phyloP scores from a whole-genome alignment of 2,888 invertebrate species.

The Pseudeuparius sepicola region DNA sequence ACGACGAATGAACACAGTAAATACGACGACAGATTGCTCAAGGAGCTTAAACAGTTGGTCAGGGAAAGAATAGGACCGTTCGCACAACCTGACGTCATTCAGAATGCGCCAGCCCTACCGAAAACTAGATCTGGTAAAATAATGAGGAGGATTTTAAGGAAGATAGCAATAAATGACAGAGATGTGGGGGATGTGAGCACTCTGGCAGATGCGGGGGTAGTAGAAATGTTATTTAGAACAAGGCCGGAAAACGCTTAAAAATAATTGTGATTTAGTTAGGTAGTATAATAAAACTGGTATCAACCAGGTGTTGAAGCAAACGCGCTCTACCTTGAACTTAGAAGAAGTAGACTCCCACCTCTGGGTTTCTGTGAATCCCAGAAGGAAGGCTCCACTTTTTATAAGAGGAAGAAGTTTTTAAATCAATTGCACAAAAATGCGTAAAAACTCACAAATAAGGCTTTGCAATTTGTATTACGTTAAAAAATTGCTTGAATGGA shows the following conservation, averaged over 20 bases:
- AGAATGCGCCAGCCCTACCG: constrained; percentile 87
- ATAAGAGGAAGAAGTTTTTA: too few species aligned
- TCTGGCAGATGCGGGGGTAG: constrained; percentile 83
- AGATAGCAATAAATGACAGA: constrained; percentile 81
- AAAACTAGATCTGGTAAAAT: constrained; percentile 98
- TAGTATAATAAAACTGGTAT: too few species aligned
- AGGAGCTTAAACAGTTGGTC: constrained; percentile 67
- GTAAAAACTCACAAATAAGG: too few species aligned
- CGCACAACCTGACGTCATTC: constrained; percentile 89
- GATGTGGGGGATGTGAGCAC: constrained; percentile 92
- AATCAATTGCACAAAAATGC: too few species aligned
- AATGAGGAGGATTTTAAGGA: constrained; percentile 89
- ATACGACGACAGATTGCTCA: constrained; percentile 60
- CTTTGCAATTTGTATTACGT: too few species aligned
- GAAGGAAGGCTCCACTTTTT: too few species aligned
- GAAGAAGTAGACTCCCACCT: too few species aligned
- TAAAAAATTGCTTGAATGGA: too few species aligned
- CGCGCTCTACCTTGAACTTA: too few species aligned
- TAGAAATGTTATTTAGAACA: constrained; percentile 67
- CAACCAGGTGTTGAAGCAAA: too few species aligned
- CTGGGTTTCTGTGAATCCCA: too few species aligned
- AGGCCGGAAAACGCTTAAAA: constrained; percentile 44
- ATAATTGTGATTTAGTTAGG: too few species aligned
- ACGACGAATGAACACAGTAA: constrained; percentile 70
- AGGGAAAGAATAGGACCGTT: constrained; percentile 91